A percentile compares a stretch with the other conserved stretches of the same genome.
Evolutionary conservation across 2,888 invertebrate species (phyloP).

Genomic region (Caenorhabditis japonica): DNA sequence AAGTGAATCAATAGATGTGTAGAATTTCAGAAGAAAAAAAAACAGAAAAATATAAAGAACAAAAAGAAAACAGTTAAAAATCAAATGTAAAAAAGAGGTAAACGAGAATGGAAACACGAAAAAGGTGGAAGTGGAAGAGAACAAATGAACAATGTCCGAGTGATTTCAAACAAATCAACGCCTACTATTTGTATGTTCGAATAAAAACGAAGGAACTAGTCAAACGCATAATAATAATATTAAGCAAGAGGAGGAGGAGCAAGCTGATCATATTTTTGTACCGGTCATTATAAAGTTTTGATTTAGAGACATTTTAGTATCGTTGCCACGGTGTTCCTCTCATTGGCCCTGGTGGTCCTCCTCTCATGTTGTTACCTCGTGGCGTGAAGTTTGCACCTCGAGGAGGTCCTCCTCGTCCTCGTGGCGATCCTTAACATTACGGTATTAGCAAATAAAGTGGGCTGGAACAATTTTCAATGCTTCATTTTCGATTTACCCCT

Average conservation of each 20-base stretch:
- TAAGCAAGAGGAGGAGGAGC: no score
- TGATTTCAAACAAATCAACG: no score
- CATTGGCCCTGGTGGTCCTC: constrained; percentile 13
- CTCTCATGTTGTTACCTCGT: constrained; percentile 2
- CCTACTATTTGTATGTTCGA: no score
- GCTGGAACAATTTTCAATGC: no score
- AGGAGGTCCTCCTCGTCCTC: constrained; percentile 16
- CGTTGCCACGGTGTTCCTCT: neutral
- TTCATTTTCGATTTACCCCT: no score
- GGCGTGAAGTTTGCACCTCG: constrained; percentile 2
- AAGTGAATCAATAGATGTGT: neutral
- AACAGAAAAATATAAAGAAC: no score
- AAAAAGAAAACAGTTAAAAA: neutral
- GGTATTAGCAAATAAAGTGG: no score
- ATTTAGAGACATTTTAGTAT: no score
- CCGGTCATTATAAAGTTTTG: no score
- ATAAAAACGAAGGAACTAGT: no score
- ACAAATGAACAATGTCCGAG: no score
- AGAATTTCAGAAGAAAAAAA: neutral
- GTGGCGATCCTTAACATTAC: constrained; percentile 28
- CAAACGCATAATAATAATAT: no score
- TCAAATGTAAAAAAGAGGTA: neutral
- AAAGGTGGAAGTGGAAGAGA: neutral
- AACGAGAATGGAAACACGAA: neutral
- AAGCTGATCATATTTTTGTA: neutral